Percentiles rank a stretch among this genome's conserved stretches.
phyloP scores from a whole-genome alignment of 2,113 vertebrate genomes.

The Chloropsis hardwickii region DNA sequence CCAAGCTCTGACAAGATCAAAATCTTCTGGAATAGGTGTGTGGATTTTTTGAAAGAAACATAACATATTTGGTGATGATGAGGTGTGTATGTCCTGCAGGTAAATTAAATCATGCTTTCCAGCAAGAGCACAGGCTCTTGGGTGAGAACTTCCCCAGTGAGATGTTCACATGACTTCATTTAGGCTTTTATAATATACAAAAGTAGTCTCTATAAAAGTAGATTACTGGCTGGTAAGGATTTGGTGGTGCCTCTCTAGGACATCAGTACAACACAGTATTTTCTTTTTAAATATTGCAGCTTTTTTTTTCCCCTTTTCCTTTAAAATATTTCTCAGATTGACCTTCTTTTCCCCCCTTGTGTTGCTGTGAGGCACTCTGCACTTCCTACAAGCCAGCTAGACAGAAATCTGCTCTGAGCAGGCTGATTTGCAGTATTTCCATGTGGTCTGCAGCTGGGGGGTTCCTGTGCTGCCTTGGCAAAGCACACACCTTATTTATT shows the following conservation, averaged over 20 bases:
- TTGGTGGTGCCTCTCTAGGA: background rate
- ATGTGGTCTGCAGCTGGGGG: background rate
- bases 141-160: background rate
- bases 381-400: background rate
- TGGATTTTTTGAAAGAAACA: background rate
- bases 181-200: background rate
- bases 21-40: background rate
- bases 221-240: background rate
- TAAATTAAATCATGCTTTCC: background rate
- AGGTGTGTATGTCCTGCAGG: background rate
- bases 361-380: background rate
- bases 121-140: background rate
- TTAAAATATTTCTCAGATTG: background rate
- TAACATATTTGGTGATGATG: background rate
- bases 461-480: background rate
- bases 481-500: background rate
- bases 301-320: background rate
- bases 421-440: background rate
- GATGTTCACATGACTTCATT: background rate
- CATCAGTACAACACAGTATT: background rate
- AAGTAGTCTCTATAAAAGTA: background rate
- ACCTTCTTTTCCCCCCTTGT: background rate
- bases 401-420: background rate
- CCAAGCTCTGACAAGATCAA: background rate
- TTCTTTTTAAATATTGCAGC: background rate